These are phyloP conservation scores for Calyptommatus sinebrachiatus DNA, from an alignment of 2,113 vertebrate genomes.

Conservation along the genomic window DNA sequence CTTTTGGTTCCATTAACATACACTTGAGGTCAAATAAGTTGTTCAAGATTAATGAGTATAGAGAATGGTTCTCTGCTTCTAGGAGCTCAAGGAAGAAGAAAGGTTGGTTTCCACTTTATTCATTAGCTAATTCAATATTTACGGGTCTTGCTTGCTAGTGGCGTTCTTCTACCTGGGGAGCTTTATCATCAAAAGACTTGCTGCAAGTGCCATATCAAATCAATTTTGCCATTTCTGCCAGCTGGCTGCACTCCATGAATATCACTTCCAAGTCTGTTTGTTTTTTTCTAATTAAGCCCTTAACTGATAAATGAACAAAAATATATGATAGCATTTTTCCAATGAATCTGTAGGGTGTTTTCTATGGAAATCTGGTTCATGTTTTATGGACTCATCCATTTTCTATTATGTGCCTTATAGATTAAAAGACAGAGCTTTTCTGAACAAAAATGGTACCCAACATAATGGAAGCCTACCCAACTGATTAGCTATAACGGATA, in stretches of 20 bases:
- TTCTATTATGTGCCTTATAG: neutral
- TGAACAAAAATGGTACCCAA: too few relatives aligned
- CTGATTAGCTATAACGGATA: too few relatives aligned
- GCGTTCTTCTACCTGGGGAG: conserved; percentile 29
- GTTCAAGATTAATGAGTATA: conserved; percentile 32
- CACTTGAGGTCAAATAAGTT: conserved; percentile 25
- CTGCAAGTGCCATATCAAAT: conserved; percentile 21
- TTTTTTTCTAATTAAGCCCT: conserved; percentile 1
- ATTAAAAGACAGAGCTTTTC: too few relatives aligned
- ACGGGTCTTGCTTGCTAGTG: conserved; percentile 38
- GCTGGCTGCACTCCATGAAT: conserved; percentile 23
- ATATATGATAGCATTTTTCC: neutral
- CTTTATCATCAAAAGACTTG: conserved; percentile 33
- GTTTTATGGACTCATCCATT: neutral
- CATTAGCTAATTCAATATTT: conserved; percentile 51
- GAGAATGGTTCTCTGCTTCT: conserved; percentile 36
- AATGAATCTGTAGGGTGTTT: too few relatives aligned
- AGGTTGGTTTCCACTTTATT: conserved; percentile 47
- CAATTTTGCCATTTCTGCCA: conserved; percentile 30
- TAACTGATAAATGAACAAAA: neutral
- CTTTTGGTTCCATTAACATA: conserved; percentile 17
- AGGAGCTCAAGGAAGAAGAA: conserved; percentile 40
- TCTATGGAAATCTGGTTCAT: neutral
- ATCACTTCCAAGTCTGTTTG: neutral
- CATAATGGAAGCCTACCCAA: too few relatives aligned